Conservation (phyloP, 2,888 invertebrate species). For the Encarsia formosa region DNA sequence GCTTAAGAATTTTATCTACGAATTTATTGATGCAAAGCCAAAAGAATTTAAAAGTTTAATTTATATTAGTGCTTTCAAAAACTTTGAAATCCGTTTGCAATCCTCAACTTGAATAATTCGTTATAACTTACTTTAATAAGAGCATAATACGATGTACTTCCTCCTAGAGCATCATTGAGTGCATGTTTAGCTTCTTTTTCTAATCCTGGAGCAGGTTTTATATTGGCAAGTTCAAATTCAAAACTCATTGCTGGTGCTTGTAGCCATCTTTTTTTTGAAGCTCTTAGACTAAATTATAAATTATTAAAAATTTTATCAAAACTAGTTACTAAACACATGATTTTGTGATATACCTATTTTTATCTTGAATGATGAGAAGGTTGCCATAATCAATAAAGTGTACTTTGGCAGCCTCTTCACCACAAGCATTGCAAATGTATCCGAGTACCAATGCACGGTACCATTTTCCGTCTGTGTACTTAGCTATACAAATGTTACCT, state of each 20-base stretch:
- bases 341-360: conserved; percentile 35
- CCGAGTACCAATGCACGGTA: conserved; percentile 69
- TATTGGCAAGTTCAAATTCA: conserved; percentile 33
- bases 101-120: not conserved
- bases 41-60: too few species aligned
- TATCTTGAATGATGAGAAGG: conserved; percentile 39
- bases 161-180: not conserved
- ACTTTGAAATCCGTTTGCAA: too few species aligned
- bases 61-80: too few species aligned
- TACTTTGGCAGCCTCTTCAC: not conserved
- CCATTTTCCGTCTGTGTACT: conserved; percentile 62
- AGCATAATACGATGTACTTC: not conserved
- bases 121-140: conserved; percentile 11
- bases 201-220: conserved; percentile 10
- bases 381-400: conserved; percentile 69
- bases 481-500: conserved; percentile 58
- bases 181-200: not conserved
- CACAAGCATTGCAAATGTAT: too few species aligned
- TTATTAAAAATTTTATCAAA: not conserved
- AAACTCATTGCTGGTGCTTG: conserved; percentile 33
- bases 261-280: conserved; percentile 36
- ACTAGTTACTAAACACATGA: not conserved
- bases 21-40: not conserved
- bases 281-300: conserved; percentile 25
- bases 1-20: too few species aligned